Evolutionary conservation across 1,140 invertebrate species (phyloP).

Genomic region (Acyrthosiphon pisum): DNA sequence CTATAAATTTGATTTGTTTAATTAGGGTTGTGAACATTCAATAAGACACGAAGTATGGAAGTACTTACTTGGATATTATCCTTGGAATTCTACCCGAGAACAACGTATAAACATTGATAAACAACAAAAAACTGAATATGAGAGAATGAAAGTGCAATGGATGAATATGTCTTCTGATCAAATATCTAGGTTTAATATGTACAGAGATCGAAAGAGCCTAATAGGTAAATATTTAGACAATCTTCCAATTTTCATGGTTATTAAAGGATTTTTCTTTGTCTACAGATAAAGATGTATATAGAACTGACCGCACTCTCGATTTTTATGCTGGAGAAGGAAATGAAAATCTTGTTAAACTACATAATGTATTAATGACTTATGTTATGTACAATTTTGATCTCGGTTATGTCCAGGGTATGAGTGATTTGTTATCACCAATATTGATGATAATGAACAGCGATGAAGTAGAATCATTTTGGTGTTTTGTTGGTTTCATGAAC

Average conservation of each 20-base stretch:
- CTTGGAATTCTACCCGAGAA: constrained; percentile 79
- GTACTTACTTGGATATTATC: constrained; percentile 88
- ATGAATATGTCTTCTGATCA: constrained; percentile 85
- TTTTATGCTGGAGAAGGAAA: constrained; percentile 94
- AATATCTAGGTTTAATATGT: constrained; percentile 87
- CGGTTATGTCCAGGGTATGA: constrained; percentile 97
- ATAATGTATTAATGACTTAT: constrained; percentile 97
- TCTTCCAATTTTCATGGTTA: constrained; percentile 5
- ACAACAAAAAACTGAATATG: constrained; percentile 82
- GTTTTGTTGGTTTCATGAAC: constrained; percentile 98
- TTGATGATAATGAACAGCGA: constrained; percentile 83
- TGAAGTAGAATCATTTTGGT: constrained; percentile 98
- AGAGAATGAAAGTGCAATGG: constrained; percentile 97
- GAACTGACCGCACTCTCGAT: constrained; percentile 91
- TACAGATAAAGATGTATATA: constrained; percentile 94
- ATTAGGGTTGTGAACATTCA: constrained; percentile 70
- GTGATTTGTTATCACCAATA: constrained; percentile 93
- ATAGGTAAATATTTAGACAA: constrained; percentile 71
- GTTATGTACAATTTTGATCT: constrained; percentile 99
- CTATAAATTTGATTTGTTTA: constrained; percentile 23
- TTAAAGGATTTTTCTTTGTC: constrained; percentile 58
- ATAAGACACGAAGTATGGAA: constrained; percentile 93
- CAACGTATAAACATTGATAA: constrained; percentile 70
- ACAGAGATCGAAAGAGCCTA: constrained; percentile 89
- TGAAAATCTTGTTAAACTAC: constrained; percentile 81